Evolutionary conservation across 2,888 invertebrate genomes (phyloP).

Genomic region (Cinara cedri): DNA sequence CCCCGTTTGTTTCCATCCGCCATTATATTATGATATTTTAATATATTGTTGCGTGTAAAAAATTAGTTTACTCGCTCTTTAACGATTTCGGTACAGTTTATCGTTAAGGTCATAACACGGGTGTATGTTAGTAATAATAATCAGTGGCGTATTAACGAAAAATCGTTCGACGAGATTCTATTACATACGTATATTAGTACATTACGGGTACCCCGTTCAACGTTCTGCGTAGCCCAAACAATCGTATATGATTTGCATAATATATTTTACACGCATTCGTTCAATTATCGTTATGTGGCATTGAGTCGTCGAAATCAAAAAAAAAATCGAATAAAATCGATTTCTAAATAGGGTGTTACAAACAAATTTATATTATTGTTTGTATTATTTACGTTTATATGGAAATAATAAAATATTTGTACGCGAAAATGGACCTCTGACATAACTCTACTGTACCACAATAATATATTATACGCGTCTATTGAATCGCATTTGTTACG

Average conservation of each 20-base stretch:
- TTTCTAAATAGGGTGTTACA: neutral
- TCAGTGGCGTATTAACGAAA: neutral
- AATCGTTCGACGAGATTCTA: neutral
- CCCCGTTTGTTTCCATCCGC: too few species aligned
- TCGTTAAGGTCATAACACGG: neutral
- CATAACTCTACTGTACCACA: neutral
- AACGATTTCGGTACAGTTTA: neutral
- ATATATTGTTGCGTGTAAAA: neutral
- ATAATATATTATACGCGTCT: too few species aligned
- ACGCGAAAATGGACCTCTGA: neutral
- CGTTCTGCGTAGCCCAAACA: neutral
- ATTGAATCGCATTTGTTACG: slow-evolving; percentile 7
- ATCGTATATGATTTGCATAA: neutral
- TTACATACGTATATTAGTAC: neutral
- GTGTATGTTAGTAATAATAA: neutral
- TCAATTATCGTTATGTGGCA: neutral
- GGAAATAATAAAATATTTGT: neutral
- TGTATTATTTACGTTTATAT: neutral
- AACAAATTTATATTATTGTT: too few species aligned
- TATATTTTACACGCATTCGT: too few species aligned
- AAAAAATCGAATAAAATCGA: neutral
- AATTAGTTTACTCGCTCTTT: neutral
- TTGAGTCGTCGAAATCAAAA: neutral
- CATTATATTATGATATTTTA: too few species aligned
- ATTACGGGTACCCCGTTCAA: too few species aligned